Percentiles rank a stretch among this genome's conserved stretches.
phyloP scores from a whole-genome alignment of 2,888 invertebrate species.

The Morinoia aosen region DNA sequence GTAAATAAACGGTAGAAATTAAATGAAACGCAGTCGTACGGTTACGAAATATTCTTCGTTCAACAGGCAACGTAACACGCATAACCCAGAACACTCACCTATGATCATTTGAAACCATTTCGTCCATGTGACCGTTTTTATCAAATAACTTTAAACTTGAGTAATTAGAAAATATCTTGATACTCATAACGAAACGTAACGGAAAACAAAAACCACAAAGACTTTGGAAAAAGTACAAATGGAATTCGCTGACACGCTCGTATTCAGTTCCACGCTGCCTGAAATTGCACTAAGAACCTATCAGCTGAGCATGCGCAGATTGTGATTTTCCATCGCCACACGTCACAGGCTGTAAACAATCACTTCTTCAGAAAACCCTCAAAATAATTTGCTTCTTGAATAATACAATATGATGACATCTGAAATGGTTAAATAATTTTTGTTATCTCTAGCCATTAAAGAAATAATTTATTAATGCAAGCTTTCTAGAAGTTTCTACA shows the following conservation, averaged over 20 bases:
- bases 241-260: background rate
- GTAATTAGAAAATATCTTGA: slow-evolving; percentile 55
- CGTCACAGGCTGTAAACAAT: background rate
- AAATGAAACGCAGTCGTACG: no score
- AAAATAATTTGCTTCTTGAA: background rate
- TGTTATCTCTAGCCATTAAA: background rate
- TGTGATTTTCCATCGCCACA: background rate
- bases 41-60: background rate
- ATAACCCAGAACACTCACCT: background rate
- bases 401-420: background rate
- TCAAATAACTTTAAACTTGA: slow-evolving; percentile 54
- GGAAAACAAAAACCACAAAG: background rate
- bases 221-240: background rate
- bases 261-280: background rate
- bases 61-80: background rate
- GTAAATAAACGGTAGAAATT: no score
- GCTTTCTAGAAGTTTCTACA: background rate
- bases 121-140: slow-evolving; percentile 47
- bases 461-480: background rate
- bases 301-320: slow-evolving; percentile 46
- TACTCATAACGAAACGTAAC: slow-evolving; percentile 44
- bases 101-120: slow-evolving; percentile 20
- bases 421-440: background rate
- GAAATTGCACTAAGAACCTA: background rate
- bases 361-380: background rate